phyloP scores from a whole-genome alignment of 2,888 invertebrate species.

The Xylota sylvarum region DNA sequence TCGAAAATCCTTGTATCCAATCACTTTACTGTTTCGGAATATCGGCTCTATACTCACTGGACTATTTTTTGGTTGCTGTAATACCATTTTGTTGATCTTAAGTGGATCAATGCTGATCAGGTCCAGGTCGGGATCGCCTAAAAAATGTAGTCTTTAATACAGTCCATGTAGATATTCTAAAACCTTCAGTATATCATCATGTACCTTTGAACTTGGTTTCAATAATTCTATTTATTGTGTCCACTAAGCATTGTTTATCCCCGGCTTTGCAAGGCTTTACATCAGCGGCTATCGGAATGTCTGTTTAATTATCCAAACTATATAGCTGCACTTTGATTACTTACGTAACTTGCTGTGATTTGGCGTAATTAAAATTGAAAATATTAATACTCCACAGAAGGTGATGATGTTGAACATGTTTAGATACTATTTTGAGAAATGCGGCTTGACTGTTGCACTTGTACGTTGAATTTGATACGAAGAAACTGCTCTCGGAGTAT shows the following conservation, averaged over 20 bases:
- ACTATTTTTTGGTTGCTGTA: conserved; percentile 82
- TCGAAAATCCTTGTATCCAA: conserved; percentile 78
- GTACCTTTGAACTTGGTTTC: conserved; percentile 57
- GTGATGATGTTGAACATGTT: conserved; percentile 9
- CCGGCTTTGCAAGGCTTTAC: conserved; percentile 66
- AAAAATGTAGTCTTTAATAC: neutral
- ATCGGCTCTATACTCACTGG: conserved; percentile 82
- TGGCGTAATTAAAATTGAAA: conserved; percentile 16
- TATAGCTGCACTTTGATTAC: neutral
- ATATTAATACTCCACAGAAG: conserved; percentile 9
- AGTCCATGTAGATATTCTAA: neutral
- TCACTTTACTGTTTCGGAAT: conserved; percentile 80
- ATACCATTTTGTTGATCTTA: conserved; percentile 78
- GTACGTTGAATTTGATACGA: neutral
- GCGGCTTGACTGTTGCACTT: conserved; percentile 14
- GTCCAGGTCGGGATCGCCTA: conserved; percentile 80
- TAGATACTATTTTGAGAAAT: neutral
- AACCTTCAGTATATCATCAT: neutral
- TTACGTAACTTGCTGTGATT: conserved; percentile 54
- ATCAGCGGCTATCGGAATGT: conserved; percentile 63
- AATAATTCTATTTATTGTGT: conserved; percentile 73
- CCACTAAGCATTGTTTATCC: conserved; percentile 61
- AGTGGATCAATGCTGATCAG: conserved; percentile 81
- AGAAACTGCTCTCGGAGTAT: conserved; percentile 2
- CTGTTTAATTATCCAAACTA: neutral